phyloP scores from a whole-genome alignment of 2,797 vertebrate species.

The Myotis myotis region DNA sequence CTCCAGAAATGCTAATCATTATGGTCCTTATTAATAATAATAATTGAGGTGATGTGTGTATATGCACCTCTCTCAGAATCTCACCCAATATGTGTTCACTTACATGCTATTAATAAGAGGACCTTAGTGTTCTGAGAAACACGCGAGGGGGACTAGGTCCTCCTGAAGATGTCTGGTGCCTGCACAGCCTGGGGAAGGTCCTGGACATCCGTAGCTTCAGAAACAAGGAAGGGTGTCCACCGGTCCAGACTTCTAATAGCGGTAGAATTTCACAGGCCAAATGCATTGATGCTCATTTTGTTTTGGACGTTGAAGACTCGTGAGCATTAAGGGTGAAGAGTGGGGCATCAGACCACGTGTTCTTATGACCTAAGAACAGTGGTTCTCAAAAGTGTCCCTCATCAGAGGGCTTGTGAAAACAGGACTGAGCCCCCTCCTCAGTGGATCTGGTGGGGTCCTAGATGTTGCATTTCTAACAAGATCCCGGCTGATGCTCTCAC shows the following conservation, averaged over 20 bases:
- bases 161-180: not conserved
- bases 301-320: not conserved
- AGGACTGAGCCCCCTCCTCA: accelerated
- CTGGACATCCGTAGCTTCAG: not conserved
- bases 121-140: not conserved
- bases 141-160: accelerated
- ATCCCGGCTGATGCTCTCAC: no score
- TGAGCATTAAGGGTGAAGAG: not conserved
- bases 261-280: no score
- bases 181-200: no score
- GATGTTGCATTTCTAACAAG: not conserved
- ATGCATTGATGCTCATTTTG: not conserved
- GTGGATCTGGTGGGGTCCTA: no score
- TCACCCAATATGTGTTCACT: not conserved
- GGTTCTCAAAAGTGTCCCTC: not conserved
- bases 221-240: not conserved
- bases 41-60: not conserved
- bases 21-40: not conserved
- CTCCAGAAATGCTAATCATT: not conserved
- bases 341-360: accelerated
- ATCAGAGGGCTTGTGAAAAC: not conserved
- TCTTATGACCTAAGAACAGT: no score
- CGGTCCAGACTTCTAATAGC: not conserved
- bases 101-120: not conserved
- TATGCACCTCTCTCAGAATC: not conserved